Conservation (phyloP, 2,797 vertebrate species). For the Lindbergichthys nudifrons region DNA sequence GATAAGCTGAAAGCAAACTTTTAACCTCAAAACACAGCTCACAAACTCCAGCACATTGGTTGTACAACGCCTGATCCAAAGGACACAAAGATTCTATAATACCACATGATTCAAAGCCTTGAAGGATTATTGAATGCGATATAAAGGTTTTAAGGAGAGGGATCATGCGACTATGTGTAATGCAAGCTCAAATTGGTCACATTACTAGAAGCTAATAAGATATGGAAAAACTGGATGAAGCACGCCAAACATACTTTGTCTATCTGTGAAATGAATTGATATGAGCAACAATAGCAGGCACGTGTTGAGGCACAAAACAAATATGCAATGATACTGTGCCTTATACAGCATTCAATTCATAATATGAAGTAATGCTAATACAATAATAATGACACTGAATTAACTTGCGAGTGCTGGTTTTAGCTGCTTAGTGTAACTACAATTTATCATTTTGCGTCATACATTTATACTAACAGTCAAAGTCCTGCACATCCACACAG, state of each 20-base stretch:
- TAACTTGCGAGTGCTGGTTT: neutral
- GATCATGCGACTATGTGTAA: neutral
- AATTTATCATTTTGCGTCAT: neutral
- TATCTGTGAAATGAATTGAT: neutral
- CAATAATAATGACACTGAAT: neutral
- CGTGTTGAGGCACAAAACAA: neutral
- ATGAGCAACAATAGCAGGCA: neutral
- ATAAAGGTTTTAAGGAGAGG: conserved; percentile 37
- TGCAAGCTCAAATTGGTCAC: conserved; percentile 10
- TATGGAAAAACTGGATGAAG: neutral
- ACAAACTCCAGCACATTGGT: conserved; percentile 6
- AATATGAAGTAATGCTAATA: neutral
- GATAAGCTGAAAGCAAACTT: conserved; percentile 24
- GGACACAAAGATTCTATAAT: conserved; percentile 33
- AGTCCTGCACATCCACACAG: neutral
- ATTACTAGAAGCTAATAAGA: conserved; percentile 10
- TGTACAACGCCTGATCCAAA: conserved; percentile 24
- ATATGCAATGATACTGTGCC: neutral
- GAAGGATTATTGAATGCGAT: conserved; percentile 49
- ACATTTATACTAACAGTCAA: neutral
- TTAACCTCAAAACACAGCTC: conserved; percentile 13
- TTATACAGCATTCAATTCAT: neutral
- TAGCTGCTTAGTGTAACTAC: neutral
- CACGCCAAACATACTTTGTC: neutral
- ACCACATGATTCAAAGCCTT: conserved; percentile 59